Conservation (phyloP, 23 tunicate genomes). For the Pegea sp. region DNA sequence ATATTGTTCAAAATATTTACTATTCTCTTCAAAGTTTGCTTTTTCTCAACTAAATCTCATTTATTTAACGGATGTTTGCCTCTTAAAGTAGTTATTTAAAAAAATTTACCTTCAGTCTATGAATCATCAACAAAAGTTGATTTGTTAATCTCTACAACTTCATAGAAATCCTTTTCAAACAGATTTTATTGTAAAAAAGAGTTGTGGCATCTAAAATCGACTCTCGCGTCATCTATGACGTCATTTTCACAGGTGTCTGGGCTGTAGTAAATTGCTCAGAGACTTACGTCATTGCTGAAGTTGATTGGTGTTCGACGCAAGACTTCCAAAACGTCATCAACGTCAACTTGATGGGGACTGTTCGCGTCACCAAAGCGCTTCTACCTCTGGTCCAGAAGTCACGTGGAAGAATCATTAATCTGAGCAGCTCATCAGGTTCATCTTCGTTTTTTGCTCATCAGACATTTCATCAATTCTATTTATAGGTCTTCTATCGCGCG, state of each 20-base stretch:
- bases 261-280: conserved; percentile 83
- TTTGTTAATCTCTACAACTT: too few relatives aligned
- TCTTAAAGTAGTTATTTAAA: too few relatives aligned
- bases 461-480: neutral
- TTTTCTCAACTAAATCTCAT: too few relatives aligned
- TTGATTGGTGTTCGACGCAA: conserved; percentile 65
- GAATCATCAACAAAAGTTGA: too few relatives aligned
- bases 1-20: too few relatives aligned
- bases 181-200: too few relatives aligned
- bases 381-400: conserved; percentile 45
- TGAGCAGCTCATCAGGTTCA: conserved; percentile 71
- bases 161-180: too few relatives aligned
- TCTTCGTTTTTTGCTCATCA: neutral
- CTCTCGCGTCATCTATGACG: too few relatives aligned
- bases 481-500: conserved; percentile 66
- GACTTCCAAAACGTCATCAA: conserved; percentile 48
- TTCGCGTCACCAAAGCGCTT: conserved; percentile 54
- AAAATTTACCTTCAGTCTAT: too few relatives aligned
- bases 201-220: too few relatives aligned
- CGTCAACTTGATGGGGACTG: conserved; percentile 56
- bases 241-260: conserved; percentile 42
- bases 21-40: too few relatives aligned
- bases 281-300: conserved; percentile 77
- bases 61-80: too few relatives aligned
- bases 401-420: conserved; percentile 60